Base-by-base conservation (phyloP, 2,113 vertebrate species). In the Zosterops hypoxanthus region DNA sequence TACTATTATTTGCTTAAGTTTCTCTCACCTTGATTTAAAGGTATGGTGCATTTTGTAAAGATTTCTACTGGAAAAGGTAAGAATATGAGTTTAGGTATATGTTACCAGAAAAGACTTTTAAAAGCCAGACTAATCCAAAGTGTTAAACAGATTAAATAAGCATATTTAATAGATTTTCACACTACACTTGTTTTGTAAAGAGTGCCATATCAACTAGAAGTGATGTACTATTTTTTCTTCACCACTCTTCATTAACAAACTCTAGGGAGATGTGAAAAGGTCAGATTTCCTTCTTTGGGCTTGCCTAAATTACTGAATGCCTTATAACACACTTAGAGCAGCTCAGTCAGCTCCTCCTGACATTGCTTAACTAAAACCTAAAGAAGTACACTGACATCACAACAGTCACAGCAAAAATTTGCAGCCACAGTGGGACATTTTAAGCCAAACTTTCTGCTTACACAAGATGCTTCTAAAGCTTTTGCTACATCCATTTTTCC, bases 11-110 rank as follows among this genome's bases (percentile, higher is more conserved):
- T 63, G 34, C 8, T 55, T 21, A 63, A 34, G 11, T 34, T 64
- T 63, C 49, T 71, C 17, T 71, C 9, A 25, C 11, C 13, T 41
- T 47, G 24, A 41, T 56, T 79, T 63, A 41, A 63, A 63, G 7
- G 41, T n/a, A 63, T 0, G 0, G n/a, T 41, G 24, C 25, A 71
- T 56, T 95, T 97, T 90, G 47, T 83, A 97, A 42, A 84, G 95
- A 79, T 96, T 96, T 91, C 86, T 87, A 65, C 86, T 94, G 82
- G 88, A 94, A 95, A 50, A 71, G 9, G 20, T 39, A 86, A 77
- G 39, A 92, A 69, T 53, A 91, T 23, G 5, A 82, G 10, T 44
- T 83, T 75, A 92, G 34, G 12, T 66, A n/a, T 33, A 21, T 29
- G 19, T n/a, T 53, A 24, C 19, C 63, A 82, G 72, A 78, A 71